Base-by-base conservation (phyloP, 2,888 invertebrate species). In the Euproctis similis region DNA sequence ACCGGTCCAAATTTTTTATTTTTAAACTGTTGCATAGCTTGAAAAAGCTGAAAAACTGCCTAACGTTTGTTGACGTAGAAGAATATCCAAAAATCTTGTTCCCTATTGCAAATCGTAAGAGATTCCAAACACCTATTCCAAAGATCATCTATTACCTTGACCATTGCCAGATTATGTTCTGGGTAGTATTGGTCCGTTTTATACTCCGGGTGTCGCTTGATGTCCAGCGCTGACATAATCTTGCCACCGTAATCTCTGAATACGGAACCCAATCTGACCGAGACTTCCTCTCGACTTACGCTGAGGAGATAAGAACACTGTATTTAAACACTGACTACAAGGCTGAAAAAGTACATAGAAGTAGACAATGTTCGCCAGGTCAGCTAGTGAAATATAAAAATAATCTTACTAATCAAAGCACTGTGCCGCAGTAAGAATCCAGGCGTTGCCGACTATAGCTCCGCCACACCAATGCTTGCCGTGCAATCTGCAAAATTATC, bases 381-480 rank as follows among this genome's bases (percentile, higher is more conserved):
- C n/a, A n/a, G n/a, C n/a, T n/a, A n/a, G n/a, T n/a, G 7, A 16
- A 4, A 16, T 16, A 16, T 7, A 16, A 7, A 16, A n/a, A n/a
- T n/a, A n/a, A n/a, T n/a, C 84, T 77, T 63, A 84, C 82, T 84
- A 82, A 38, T 82, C 84, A 32, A 84, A 84, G 40, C 84, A 82
- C 27, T 84, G 84, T 0, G 81, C 82, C 2, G 82, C 84, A 5
- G 75, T 67, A 3, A 84, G 39, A 2, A 80, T 39, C 81, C 81
- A 84, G 13, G 61, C 59, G 23, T 43, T 58, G 3, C 64, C 66
- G n/a, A 82, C 65, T 12, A 82, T 70, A 0, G 81, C 80, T 1
- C 82, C 84, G 1, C 82, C 82, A 28, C 82, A 84, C 82, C 82
- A 82, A 41, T 84, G 82, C 22, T 78, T 82, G 1, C 66, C 65